Percentiles rank a stretch among this genome's conserved stretches.
Conservation (phyloP, 2,888 invertebrate genomes). For the Galeruca laticollis region DNA sequence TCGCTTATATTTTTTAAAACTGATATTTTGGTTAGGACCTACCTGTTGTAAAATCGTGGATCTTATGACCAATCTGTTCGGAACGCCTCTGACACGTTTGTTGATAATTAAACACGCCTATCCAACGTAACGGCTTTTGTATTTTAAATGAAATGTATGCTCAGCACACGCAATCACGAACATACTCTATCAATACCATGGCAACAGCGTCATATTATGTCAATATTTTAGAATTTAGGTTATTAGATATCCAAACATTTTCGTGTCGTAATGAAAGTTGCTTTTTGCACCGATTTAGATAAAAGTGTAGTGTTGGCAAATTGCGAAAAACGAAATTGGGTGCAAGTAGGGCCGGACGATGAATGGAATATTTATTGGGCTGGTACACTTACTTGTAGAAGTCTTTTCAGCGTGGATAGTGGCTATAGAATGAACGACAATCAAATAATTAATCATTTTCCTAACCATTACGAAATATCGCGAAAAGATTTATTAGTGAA, state of each 20-base stretch:
- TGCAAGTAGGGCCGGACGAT: constrained; percentile 87
- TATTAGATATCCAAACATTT: constrained; percentile 31
- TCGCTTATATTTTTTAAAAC: too few species aligned
- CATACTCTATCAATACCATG: constrained; percentile 16
- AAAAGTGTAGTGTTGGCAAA: constrained; percentile 93
- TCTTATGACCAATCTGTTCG: too few species aligned
- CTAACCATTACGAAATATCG: constrained; percentile 95
- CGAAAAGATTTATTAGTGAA: constrained; percentile 96
- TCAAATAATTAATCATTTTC: constrained; percentile 96
- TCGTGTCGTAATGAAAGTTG: constrained; percentile 66
- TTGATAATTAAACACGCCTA: too few species aligned
- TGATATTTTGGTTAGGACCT: too few species aligned
- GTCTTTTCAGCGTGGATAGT: constrained; percentile 91
- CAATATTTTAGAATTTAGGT: constrained; percentile 40
- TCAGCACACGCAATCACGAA: background rate
- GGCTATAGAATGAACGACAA: constrained; percentile 93
- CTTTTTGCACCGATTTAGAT: constrained; percentile 89
- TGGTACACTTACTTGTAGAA: constrained; percentile 89
- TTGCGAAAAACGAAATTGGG: constrained; percentile 93
- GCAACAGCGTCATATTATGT: constrained; percentile 38
- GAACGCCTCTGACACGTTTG: too few species aligned
- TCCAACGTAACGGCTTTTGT: too few species aligned
- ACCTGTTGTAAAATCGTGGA: too few species aligned
- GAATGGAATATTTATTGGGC: constrained; percentile 99
- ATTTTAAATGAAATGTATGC: too few species aligned